Percentiles rank a stretch among this genome's conserved stretches.
Conservation (phyloP, 1,140 invertebrate genomes). For the Nephotettix cincticeps region DNA sequence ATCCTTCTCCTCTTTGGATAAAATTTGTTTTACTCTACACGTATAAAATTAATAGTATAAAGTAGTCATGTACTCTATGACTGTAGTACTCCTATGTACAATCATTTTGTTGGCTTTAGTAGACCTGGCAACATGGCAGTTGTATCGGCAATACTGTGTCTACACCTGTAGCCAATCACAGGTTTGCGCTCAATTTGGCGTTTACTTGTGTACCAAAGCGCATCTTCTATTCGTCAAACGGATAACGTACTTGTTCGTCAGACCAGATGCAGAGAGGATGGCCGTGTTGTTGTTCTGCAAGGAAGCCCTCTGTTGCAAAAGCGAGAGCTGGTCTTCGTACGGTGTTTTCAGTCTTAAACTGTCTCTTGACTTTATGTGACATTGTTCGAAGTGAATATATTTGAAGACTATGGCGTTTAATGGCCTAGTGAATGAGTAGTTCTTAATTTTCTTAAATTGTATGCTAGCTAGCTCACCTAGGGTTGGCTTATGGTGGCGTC, state of each 20-base stretch:
- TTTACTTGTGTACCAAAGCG: slow-evolving; percentile 7
- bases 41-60: too few relatives aligned
- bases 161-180: slow-evolving; percentile 9
- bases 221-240: slow-evolving; percentile 2
- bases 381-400: background rate
- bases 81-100: too few relatives aligned
- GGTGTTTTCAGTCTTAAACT: background rate
- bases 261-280: slow-evolving; percentile 3
- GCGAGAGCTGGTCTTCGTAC: background rate
- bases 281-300: background rate
- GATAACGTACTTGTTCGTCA: slow-evolving; percentile 3
- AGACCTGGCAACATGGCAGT: too few relatives aligned
- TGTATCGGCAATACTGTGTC: background rate
- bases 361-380: background rate
- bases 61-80: too few relatives aligned
- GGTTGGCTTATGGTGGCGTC: slow-evolving; percentile 6
- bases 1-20: too few relatives aligned
- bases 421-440: background rate
- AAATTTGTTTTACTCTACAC: too few relatives aligned
- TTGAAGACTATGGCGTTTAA: background rate
- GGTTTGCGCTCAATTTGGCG: slow-evolving; percentile 1
- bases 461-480: background rate
- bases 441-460: background rate
- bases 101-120: too few relatives aligned
- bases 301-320: background rate